Evolutionary conservation across 2,797 vertebrate species (phyloP), one percentile per base, ranked within the genome.

Genomic region (Peromyscus eremicus): DNA sequence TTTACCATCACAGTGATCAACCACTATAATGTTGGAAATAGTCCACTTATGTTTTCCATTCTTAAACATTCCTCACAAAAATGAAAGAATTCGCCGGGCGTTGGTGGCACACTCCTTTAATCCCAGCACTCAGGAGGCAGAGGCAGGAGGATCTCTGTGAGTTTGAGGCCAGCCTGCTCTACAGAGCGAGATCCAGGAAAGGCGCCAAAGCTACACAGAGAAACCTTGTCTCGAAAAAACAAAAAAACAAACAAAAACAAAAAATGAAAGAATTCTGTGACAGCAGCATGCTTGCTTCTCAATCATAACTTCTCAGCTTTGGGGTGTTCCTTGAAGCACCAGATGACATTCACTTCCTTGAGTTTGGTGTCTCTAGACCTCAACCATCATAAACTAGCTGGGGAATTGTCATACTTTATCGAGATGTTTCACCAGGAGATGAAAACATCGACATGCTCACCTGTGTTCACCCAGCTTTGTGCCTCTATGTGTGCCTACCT

Each of bases 361-460:
- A 60, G 2, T 27, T 5, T 60, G 49, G 14, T 52, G 57, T 55
- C 27, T 52, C 32, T 43, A 27, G 37, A 71, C 52, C 21, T 37
- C 70, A 40, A 73, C n/a, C 70, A 73, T 70, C 37, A 89, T 68
- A 68, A 83, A 89, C 7, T 34, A 8, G 12, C 70, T 62, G 23
- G 25, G 34, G 11, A 49, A 75, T 34, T 29, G 4, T 6, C 32
- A 52, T 4, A 66, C 10, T 1, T 5, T 40, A 32, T 0, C 1
- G 12, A 55, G 77, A 64, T 55, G 29, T 5, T 52, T 62, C 23
- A 40, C 10, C 12, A 46, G 46, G 27, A 88, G 84, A 27, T 49
- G 16, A 62, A 32, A 62, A 49, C 4, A 46, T 25, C 29, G 10
- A 8, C 9, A 1, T 46, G n/a, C 21, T 52, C 16, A 6, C 27